Base-by-base conservation (phyloP, 2,113 vertebrate species). In the Melanotaenia duboulayi region DNA sequence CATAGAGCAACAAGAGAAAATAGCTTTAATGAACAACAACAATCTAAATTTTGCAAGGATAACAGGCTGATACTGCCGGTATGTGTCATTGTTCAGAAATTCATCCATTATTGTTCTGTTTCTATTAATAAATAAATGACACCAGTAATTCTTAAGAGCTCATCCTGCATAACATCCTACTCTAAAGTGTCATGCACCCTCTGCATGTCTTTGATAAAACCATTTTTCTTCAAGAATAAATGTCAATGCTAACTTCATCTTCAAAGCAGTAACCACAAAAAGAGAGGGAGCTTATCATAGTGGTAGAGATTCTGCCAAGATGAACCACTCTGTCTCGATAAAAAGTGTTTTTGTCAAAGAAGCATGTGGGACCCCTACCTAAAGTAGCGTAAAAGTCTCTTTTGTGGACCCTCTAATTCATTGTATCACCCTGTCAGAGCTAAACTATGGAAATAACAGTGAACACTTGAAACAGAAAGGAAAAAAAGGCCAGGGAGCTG, bases 361-460 rank as follows among this genome's bases (percentile, higher is more conserved):
- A 88, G 74, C 87, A 82, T 68, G 79, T 75, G 89, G 89, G 87
- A 91, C 71, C 66, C 60, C 71, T 76, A 86, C 71, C 77, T 92
- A 94, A 93, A 91, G 91, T 90, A 84, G 89, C 87, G 82, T 89
- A 92, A 90, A 90, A 92, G 87, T 93, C 83, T 78, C 84, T 88
- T 92, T 92, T 92, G 89, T 91, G 86, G 71, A 82, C 81, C 79
- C 78, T 88, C 78, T 67, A 55, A 90, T 89, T 91, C 88, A 91
- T 91, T 91, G 87, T 89, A 90, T 83, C 75, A 81, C 82, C 69
- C 82, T 91, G 92, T 90, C 91, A 89, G 74, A 74, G 85, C 79
- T 62, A 62, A 83, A 90, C 82, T 81, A 78, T 73, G 89, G 87
- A 92, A 92, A 93, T 92, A 83, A 73, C 82, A 57, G 83, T 23